These are phyloP conservation scores for Latrodectus hesperus DNA, from an alignment of 2,888 invertebrate genomes.

Conservation along the genomic window DNA sequence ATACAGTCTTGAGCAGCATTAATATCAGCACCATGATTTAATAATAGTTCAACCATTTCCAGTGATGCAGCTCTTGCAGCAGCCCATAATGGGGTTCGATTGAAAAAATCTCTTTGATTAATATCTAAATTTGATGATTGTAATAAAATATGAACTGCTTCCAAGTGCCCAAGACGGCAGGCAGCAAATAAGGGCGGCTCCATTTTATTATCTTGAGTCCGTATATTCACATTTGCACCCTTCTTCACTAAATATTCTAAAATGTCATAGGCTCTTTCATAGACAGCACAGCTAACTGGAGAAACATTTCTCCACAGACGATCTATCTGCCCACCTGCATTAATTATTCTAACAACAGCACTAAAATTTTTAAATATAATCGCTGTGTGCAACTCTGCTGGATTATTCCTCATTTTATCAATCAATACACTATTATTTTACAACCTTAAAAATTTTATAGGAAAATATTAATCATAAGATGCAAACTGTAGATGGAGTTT, in stretches of 20 bases:
- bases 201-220: constrained; percentile 42
- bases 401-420: constrained; percentile 12
- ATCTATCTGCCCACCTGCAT: constrained; percentile 21
- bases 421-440: too few relatives aligned
- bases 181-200: constrained; percentile 60
- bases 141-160: constrained; percentile 41
- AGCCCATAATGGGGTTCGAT: constrained; percentile 51
- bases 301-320: constrained; percentile 29
- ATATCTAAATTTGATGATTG: constrained; percentile 31
- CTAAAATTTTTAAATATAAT: constrained; percentile 38
- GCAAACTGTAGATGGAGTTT: too few relatives aligned
- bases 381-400: constrained; percentile 46
- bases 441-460: too few relatives aligned
- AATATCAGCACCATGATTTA: constrained; percentile 46
- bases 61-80: constrained; percentile 22
- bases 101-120: constrained; percentile 58
- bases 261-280: constrained; percentile 29
- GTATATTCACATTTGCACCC: constrained; percentile 45
- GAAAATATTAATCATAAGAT: too few relatives aligned
- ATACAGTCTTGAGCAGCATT: constrained; percentile 7
- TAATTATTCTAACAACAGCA: constrained; percentile 7
- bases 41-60: constrained; percentile 34
- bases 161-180: constrained; percentile 28
- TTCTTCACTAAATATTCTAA: constrained; percentile 42
- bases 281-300: constrained; percentile 50